Evolutionary conservation across 2,888 invertebrate genomes (phyloP).

Genomic region (Gari tellinella): DNA sequence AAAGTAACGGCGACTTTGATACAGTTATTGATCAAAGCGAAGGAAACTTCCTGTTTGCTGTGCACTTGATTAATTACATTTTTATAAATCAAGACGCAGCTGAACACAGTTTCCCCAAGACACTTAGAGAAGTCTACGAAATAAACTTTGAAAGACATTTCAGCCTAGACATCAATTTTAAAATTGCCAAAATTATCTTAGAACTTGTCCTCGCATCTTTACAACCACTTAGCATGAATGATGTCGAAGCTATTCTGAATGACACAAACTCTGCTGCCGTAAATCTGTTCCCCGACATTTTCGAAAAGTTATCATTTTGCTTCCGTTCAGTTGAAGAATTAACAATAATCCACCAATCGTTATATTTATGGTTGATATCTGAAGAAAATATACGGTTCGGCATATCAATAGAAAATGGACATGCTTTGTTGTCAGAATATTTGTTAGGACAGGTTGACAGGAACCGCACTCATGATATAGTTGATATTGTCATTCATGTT

Average conservation of each 20-base stretch:
- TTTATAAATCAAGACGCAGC: not conserved
- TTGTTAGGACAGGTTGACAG: too few relatives aligned
- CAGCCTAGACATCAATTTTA: too few relatives aligned
- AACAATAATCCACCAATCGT: constrained; percentile 4
- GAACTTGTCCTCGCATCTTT: not conserved
- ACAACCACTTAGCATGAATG: not conserved
- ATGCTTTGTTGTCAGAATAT: not conserved
- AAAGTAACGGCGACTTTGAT: not conserved
- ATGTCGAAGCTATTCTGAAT: not conserved
- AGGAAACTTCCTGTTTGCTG: not conserved
- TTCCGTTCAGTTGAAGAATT: constrained; percentile 1
- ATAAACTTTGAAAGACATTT: constrained; percentile 3
- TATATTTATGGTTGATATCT: not conserved
- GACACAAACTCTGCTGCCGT: not conserved
- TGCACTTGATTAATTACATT: not conserved
- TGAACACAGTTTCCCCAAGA: not conserved
- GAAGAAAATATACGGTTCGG: not conserved
- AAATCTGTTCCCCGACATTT: not conserved
- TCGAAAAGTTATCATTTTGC: not conserved
- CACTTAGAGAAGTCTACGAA: not conserved
- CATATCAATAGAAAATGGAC: not conserved
- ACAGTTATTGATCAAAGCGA: constrained; percentile 10
- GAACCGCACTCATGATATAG: not conserved
- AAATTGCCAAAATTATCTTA: not conserved
- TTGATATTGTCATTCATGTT: constrained; percentile 5